These are phyloP conservation scores for Helostoma temminkii DNA, from an alignment of 2,797 vertebrate genomes.

Conservation along the genomic window DNA sequence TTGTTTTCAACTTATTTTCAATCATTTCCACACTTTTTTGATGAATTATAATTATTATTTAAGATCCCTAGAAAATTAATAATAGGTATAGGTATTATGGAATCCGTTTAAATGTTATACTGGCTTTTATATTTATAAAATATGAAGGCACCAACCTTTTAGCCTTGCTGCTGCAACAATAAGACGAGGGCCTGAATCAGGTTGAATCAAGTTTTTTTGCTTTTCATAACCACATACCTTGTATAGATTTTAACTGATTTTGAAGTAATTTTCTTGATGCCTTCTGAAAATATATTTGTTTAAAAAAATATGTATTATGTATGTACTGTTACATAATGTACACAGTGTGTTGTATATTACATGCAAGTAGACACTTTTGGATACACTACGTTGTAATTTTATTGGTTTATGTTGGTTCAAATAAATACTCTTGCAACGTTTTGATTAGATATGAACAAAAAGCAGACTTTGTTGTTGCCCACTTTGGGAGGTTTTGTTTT, in stretches of 20 bases:
- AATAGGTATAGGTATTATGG: too few species aligned
- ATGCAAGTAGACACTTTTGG: not conserved
- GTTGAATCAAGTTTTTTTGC: not conserved
- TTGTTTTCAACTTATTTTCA: too few species aligned
- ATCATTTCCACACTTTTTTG: too few species aligned
- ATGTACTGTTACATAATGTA: slow-evolving; percentile 12
- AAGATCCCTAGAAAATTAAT: not conserved
- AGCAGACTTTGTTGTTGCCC: not conserved
- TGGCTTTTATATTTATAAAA: not conserved
- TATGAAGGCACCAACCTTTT: not conserved
- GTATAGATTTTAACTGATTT: slow-evolving; percentile 4
- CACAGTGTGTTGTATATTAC: slow-evolving; percentile 4
- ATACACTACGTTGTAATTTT: slow-evolving; percentile 10
- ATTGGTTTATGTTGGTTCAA: slow-evolving; percentile 30
- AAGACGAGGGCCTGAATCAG: slow-evolving; percentile 1
- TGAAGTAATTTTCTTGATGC: slow-evolving; percentile 6
- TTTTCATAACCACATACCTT: not conserved
- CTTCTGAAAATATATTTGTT: slow-evolving; percentile 7
- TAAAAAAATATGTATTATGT: slow-evolving; percentile 16
- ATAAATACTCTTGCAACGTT: slow-evolving; percentile 19
- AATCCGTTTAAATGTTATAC: not conserved
- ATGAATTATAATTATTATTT: too few species aligned
- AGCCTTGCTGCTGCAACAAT: slow-evolving; percentile 2
- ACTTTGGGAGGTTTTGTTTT: not conserved
- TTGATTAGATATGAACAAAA: slow-evolving; percentile 9